These are phyloP conservation scores for Brachyalestes nurse DNA, from an alignment of 2,797 vertebrate species.

Conservation along the genomic window DNA sequence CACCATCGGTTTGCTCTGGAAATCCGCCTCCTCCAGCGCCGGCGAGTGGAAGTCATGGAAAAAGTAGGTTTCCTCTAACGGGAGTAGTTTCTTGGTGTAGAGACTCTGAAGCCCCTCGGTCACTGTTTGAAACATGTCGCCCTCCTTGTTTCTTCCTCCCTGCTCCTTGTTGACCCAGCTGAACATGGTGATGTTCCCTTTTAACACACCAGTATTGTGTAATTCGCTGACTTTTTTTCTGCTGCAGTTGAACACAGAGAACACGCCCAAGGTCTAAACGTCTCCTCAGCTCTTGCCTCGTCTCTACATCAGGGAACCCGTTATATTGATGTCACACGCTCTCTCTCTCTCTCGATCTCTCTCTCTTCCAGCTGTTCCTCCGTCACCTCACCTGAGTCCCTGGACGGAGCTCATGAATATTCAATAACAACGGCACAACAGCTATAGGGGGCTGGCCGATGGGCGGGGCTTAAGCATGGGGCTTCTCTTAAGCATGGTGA, in stretches of 20 bases:
- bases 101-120: constrained; percentile 89
- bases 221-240: constrained; percentile 31
- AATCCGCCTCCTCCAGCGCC: constrained; percentile 92
- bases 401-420: constrained; percentile 38
- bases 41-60: constrained; percentile 98
- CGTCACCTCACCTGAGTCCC: constrained; percentile 50
- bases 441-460: not conserved
- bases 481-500: not conserved
- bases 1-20: constrained; percentile 96
- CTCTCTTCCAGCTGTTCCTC: constrained; percentile 3
- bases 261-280: not conserved
- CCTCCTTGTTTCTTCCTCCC: constrained; percentile 79
- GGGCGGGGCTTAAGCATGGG: not conserved
- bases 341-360: not conserved
- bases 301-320: not conserved
- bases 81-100: constrained; percentile 90
- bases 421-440: constrained; percentile 12
- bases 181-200: constrained; percentile 81
- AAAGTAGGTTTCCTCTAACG: constrained; percentile 92
- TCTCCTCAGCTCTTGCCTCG: not conserved
- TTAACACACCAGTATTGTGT: constrained; percentile 12
- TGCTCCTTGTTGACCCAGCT: constrained; percentile 91
- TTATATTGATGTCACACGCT: not conserved
- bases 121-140: constrained; percentile 91
- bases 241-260: not conserved